A percentile compares a stretch with the other conserved stretches of the same genome.
Evolutionary conservation across 1,140 invertebrate species (phyloP).

Genomic region (Drosophila athabasca): DNA sequence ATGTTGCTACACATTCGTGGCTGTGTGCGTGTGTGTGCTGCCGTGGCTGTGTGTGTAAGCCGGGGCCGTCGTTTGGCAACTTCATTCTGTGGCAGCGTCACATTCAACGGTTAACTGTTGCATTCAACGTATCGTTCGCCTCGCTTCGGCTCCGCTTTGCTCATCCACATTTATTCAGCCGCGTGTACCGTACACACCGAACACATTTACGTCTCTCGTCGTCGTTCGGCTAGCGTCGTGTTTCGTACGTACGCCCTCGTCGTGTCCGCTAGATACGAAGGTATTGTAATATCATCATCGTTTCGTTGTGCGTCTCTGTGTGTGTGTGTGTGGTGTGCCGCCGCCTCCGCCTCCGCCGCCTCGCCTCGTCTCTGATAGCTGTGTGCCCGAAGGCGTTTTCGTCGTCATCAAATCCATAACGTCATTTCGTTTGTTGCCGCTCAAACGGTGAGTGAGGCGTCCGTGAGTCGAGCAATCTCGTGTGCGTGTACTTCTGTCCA

Average conservation of each 20-base stretch:
- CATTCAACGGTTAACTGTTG: constrained; percentile 82
- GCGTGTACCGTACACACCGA: constrained; percentile 10
- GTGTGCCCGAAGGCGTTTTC: constrained; percentile 26
- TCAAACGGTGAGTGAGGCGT: constrained; percentile 15
- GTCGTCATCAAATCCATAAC: constrained; percentile 58
- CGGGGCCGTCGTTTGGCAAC: constrained; percentile 65
- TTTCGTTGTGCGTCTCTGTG: constrained; percentile 12
- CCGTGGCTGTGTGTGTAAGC: constrained; percentile 16
- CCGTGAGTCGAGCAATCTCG: constrained; percentile 15
- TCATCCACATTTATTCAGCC: constrained; percentile 25
- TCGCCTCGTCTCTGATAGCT: too few relatives aligned
- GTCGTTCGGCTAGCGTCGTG: neutral
- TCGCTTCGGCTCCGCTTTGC: too few relatives aligned
- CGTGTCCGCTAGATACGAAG: too few relatives aligned
- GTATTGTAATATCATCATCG: neutral
- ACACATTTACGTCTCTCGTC: constrained; percentile 33
- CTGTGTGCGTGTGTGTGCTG: constrained; percentile 4
- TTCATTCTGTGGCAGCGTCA: constrained; percentile 66
- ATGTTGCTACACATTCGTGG: constrained; percentile 2
- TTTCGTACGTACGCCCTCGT: too few relatives aligned
- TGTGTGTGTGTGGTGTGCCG: constrained; percentile 7
- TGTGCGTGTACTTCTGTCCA: constrained; percentile 8
- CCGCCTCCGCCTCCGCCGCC: too few relatives aligned
- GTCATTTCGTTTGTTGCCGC: constrained; percentile 48
- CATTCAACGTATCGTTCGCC: constrained; percentile 79